A percentile compares a stretch with the other conserved stretches of the same genome.
These are phyloP conservation scores for Myiozetetes cayanensis DNA, from an alignment of 2,113 vertebrate genomes.

Conservation along the genomic window DNA sequence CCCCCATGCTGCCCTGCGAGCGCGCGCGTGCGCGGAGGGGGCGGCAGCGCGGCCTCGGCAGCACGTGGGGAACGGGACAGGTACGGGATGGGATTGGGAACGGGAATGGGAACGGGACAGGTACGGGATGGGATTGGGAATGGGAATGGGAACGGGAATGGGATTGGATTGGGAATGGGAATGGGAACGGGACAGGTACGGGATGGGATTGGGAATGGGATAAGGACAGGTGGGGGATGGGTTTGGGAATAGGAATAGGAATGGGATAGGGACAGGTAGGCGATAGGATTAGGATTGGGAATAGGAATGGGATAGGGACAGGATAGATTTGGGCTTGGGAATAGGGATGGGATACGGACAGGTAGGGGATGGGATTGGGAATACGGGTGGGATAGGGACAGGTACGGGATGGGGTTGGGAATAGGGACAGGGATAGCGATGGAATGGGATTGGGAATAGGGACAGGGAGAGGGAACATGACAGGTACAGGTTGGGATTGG, in stretches of 20 bases:
- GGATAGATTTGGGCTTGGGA: no score
- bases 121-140: no score
- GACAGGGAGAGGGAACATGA: not conserved
- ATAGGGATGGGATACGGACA: no score
- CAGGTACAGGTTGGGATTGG: not conserved
- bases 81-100: not conserved
- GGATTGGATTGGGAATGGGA: not conserved
- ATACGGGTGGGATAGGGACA: no score
- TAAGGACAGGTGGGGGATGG: no score
- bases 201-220: no score
- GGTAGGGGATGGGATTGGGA: no score
- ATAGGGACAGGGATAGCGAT: no score
- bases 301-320: not conserved
- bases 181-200: not conserved
- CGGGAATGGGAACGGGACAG: no score
- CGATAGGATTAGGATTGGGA: not conserved
- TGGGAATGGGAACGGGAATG: not conserved
- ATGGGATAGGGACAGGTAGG: not conserved
- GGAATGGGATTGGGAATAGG: not conserved
- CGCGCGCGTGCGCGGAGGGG: not conserved
- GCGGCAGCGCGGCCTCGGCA: not conserved
- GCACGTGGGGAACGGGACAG: not conserved
- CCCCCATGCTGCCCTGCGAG: not conserved
- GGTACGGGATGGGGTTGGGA: no score
- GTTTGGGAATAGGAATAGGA: no score